Evolutionary conservation across 2,113 vertebrate genomes (phyloP).

Genomic region (Coreoperca whiteheadi): DNA sequence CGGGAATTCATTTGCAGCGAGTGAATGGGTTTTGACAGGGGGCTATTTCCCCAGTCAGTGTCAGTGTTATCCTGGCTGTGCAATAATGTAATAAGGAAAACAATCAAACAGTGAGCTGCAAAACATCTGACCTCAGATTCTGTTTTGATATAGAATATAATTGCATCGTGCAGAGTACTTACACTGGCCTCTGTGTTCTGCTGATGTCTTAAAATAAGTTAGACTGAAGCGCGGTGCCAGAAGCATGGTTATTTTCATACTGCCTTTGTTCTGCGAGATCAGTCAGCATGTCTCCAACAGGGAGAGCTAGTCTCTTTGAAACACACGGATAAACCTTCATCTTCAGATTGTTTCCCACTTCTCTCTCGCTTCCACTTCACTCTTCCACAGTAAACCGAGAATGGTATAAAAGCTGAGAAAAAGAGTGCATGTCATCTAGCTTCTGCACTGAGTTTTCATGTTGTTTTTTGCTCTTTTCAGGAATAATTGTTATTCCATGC

Average conservation of each 20-base stretch:
- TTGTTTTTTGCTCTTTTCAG: constrained; percentile 31
- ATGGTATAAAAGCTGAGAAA: constrained; percentile 8
- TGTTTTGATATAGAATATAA: constrained; percentile 64
- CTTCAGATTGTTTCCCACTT: constrained; percentile 48
- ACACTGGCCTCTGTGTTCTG: constrained; percentile 58
- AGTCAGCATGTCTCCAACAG: constrained; percentile 61
- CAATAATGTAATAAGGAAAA: constrained; percentile 70
- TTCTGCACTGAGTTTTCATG: constrained; percentile 13
- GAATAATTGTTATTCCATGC: not conserved
- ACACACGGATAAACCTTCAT: constrained; percentile 62
- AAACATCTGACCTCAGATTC: constrained; percentile 72
- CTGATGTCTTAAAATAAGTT: constrained; percentile 73
- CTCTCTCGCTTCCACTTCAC: constrained; percentile 9
- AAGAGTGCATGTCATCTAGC: constrained; percentile 9
- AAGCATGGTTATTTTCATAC: constrained; percentile 66
- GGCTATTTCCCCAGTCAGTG: constrained; percentile 64
- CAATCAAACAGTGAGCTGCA: constrained; percentile 58
- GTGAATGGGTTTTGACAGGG: constrained; percentile 72
- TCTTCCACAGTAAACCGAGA: constrained; percentile 9
- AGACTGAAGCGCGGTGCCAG: constrained; percentile 46
- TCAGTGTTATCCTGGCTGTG: constrained; percentile 55
- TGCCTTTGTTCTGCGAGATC: constrained; percentile 72
- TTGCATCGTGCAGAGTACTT: constrained; percentile 46
- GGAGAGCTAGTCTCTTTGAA: constrained; percentile 62
- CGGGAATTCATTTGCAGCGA: constrained; percentile 68